These are phyloP conservation scores for Rhagium mordax DNA, from an alignment of 2,888 invertebrate genomes.

Conservation along the genomic window DNA sequence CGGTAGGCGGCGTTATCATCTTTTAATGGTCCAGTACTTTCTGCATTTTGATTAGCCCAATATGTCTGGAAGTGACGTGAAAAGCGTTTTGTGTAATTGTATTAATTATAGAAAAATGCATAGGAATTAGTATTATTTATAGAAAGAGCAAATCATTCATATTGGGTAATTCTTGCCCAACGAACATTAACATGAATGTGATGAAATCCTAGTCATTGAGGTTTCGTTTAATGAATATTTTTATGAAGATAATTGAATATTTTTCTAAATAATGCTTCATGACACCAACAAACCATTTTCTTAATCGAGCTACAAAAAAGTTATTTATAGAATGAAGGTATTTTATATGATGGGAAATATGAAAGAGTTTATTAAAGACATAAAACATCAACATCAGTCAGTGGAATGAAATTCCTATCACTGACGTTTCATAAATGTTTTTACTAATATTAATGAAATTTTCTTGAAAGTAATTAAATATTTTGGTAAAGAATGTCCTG, in stretches of 20 bases:
- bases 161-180: background rate
- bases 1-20: background rate
- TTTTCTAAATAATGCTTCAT: no score
- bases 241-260: background rate
- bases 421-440: no score
- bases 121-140: background rate
- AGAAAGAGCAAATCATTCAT: background rate
- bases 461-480: no score
- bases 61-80: background rate
- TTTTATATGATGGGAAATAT: no score
- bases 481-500: no score
- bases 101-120: background rate
- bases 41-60: background rate
- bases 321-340: no score
- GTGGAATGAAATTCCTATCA: no score
- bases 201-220: background rate
- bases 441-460: no score
- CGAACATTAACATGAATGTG: background rate
- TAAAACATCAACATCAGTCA: no score
- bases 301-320: no score
- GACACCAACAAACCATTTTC: no score
- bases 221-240: background rate
- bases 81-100: background rate
- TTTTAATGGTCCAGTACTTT: background rate
- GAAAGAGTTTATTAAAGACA: no score